Evolutionary conservation across 2,113 vertebrate genomes (phyloP).

Genomic region (Garra rufa): DNA sequence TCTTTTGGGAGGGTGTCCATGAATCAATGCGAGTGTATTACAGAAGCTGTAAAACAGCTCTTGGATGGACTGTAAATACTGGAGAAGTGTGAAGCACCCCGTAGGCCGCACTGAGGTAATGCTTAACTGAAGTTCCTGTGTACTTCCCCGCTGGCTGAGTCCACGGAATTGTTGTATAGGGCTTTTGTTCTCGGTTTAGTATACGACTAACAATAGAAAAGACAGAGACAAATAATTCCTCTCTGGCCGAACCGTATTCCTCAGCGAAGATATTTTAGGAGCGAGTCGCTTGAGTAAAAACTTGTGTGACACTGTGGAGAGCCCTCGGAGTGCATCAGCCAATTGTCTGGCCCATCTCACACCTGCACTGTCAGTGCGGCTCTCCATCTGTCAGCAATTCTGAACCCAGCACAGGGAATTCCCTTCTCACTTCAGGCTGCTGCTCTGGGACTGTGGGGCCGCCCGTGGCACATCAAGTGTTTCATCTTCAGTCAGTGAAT

Average conservation of each 20-base stretch:
- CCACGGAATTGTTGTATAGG: not conserved
- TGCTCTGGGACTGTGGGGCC: constrained; percentile 27
- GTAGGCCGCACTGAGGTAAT: constrained; percentile 4
- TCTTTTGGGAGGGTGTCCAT: constrained; percentile 47
- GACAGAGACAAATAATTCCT: constrained; percentile 35
- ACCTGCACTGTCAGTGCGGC: constrained; percentile 24
- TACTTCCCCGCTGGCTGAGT: not conserved
- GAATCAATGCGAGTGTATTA: constrained; percentile 58
- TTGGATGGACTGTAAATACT: constrained; percentile 51
- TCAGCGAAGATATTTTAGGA: constrained; percentile 35
- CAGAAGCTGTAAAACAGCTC: constrained; percentile 52
- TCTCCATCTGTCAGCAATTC: constrained; percentile 49
- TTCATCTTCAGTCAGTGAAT: constrained; percentile 36
- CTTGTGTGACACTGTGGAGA: constrained; percentile 34
- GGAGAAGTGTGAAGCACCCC: constrained; percentile 46
- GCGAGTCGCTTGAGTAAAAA: constrained; percentile 20
- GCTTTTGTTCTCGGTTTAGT: constrained; percentile 5
- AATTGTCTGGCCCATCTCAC: constrained; percentile 30
- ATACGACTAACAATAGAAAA: constrained; percentile 16
- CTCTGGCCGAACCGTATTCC: constrained; percentile 20
- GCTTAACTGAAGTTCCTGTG: constrained; percentile 21
- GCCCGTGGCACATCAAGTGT: constrained; percentile 11
- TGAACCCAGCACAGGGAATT: constrained; percentile 41
- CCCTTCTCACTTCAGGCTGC: constrained; percentile 26
- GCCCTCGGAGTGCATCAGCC: constrained; percentile 17